phyloP scores from a whole-genome alignment of 2,113 vertebrate species.

The Saccopteryx bilineata region DNA sequence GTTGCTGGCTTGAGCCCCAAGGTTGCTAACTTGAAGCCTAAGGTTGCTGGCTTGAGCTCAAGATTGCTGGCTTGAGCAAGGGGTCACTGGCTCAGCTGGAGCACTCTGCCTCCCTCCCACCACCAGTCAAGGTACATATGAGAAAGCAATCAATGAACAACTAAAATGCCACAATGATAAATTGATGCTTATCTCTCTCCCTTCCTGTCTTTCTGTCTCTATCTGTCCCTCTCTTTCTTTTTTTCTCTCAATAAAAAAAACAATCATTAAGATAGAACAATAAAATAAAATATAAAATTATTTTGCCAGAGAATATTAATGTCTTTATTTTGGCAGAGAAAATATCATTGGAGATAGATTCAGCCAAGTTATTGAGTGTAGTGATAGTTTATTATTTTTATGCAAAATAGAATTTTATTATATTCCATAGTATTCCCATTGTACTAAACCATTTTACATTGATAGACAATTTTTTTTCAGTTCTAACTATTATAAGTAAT shows the following conservation, averaged over 20 bases:
- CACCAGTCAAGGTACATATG: too few species aligned
- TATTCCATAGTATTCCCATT: neutral
- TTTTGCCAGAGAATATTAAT: neutral
- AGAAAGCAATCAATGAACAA: too few species aligned
- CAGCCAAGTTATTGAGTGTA: neutral
- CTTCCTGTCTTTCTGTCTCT: too few species aligned
- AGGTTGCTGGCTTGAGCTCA: too few species aligned
- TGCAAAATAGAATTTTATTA: neutral
- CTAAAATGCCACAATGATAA: too few species aligned
- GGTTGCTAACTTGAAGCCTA: too few species aligned
- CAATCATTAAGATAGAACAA: neutral
- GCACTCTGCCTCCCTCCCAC: too few species aligned
- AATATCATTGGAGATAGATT: neutral
- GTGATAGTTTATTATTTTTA: neutral
- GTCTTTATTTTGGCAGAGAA: conserved; percentile 39
- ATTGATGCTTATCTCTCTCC: too few species aligned
- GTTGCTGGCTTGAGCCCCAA: too few species aligned
- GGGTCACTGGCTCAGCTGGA: too few species aligned
- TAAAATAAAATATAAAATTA: neutral
- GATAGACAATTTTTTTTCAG: neutral
- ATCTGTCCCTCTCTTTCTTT: too few species aligned
- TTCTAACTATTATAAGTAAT: neutral
- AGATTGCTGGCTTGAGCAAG: too few species aligned
- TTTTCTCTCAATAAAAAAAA: neutral
- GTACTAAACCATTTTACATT: neutral